These are phyloP conservation scores for Grantiella picta DNA, from an alignment of 2,113 vertebrate species.

Conservation along the genomic window DNA sequence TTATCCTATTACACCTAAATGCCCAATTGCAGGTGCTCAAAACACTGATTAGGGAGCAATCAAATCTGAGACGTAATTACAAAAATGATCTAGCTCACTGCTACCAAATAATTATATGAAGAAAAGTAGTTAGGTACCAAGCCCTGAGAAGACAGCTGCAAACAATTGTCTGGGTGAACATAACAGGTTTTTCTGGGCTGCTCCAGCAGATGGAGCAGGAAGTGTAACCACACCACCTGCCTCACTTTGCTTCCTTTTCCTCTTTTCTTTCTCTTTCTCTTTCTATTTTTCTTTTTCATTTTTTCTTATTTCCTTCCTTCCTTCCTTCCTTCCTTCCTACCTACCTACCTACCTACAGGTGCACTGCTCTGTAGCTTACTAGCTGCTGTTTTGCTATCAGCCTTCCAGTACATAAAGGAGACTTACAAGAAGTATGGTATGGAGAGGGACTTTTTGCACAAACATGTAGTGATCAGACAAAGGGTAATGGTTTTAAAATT, in stretches of 20 bases:
- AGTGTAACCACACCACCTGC: not conserved
- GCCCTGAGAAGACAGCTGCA: not conserved
- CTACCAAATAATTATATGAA: not conserved
- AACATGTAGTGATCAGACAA: not conserved
- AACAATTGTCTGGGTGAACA: not conserved
- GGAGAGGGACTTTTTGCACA: not conserved
- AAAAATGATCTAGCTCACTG: not conserved
- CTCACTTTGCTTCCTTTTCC: not conserved
- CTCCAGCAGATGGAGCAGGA: constrained; percentile 37
- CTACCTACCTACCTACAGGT: not conserved
- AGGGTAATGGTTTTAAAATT: not conserved
- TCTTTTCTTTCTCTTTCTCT: rapidly evolving
- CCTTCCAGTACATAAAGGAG: not conserved
- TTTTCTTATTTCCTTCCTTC: no score
- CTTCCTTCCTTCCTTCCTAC: rapidly evolving
- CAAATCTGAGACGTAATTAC: not conserved
- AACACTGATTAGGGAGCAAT: not conserved
- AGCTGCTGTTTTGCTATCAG: not conserved
- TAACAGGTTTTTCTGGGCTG: not conserved
- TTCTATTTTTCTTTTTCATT: no score
- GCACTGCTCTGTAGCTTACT: not conserved
- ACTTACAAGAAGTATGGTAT: not conserved
- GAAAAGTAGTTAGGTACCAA: not conserved
- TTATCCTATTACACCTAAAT: not conserved
- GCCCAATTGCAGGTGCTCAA: not conserved